These are phyloP conservation scores for Wasmannia auropunctata DNA, from an alignment of 1,140 invertebrate species.

Conservation along the genomic window DNA sequence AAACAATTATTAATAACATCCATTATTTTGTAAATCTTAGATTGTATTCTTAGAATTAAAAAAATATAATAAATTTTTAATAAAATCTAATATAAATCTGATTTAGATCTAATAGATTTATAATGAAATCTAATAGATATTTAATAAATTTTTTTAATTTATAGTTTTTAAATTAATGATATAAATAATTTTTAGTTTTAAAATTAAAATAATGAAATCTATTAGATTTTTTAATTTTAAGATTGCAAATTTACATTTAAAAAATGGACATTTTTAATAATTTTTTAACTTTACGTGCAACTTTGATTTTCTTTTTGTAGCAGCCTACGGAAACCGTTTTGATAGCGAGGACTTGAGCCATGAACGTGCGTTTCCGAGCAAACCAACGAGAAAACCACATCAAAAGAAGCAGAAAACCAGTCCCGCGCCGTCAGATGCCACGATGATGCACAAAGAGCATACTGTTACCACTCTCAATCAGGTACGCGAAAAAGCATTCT, in stretches of 20 bases:
- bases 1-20: background rate
- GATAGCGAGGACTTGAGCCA: conserved; percentile 88
- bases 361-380: conserved; percentile 74
- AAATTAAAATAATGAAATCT: background rate
- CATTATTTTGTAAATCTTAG: background rate
- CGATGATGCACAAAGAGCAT: conserved; percentile 80
- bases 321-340: conserved; percentile 79
- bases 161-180: too few species aligned
- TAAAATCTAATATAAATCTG: too few species aligned
- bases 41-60: background rate
- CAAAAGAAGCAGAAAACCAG: conserved; percentile 79
- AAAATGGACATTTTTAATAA: background rate
- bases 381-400: conserved; percentile 79
- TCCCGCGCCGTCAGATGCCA: conserved; percentile 76
- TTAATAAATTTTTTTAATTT: too few species aligned
- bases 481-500: conserved; percentile 68
- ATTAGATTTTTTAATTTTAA: background rate
- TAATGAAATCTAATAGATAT: background rate
- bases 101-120: too few species aligned
- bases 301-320: conserved; percentile 58
- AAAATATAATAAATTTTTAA: background rate
- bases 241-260: background rate
- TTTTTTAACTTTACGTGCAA: background rate
- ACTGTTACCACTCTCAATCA: conserved; percentile 81
- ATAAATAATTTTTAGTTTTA: background rate